These are phyloP conservation scores for Deroptyus accipitrinus DNA, from an alignment of 2,113 vertebrate genomes.

Conservation along the genomic window DNA sequence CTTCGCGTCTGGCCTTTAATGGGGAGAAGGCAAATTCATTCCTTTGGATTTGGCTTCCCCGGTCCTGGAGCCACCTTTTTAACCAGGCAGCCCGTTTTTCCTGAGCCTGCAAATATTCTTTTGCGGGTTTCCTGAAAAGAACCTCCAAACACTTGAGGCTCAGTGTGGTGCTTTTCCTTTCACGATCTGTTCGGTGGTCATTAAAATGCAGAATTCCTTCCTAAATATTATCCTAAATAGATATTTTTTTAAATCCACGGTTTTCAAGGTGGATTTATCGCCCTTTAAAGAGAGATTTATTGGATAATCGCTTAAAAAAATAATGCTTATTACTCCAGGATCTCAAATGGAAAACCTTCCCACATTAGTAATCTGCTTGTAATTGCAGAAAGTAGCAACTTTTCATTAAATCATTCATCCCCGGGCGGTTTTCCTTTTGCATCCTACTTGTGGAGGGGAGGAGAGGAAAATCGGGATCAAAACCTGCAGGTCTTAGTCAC, in stretches of 20 bases:
- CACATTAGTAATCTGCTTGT: constrained; percentile 4
- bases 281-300: constrained; percentile 57
- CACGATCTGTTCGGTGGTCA: not conserved
- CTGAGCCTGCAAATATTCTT: not conserved
- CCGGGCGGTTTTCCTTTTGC: not conserved
- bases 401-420: constrained; percentile 23
- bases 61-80: not conserved
- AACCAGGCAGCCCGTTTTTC: not conserved
- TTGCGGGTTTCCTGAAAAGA: not conserved
- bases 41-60: not conserved
- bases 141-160: not conserved
- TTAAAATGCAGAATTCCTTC: not conserved
- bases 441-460: not conserved
- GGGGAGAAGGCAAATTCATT: not conserved
- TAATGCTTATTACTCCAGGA: not conserved
- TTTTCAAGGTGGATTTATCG: constrained; percentile 61
- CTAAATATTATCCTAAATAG: not conserved
- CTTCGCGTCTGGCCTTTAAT: not conserved
- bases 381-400: constrained; percentile 21
- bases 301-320: constrained; percentile 49
- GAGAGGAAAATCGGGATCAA: not conserved
- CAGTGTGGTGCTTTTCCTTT: not conserved
- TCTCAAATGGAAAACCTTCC: constrained; percentile 18
- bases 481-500: not conserved
- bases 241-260: not conserved